These are phyloP conservation scores for Typhlichthys eigenmanni DNA, from an alignment of 2,797 vertebrate species.

Conservation along the genomic window DNA sequence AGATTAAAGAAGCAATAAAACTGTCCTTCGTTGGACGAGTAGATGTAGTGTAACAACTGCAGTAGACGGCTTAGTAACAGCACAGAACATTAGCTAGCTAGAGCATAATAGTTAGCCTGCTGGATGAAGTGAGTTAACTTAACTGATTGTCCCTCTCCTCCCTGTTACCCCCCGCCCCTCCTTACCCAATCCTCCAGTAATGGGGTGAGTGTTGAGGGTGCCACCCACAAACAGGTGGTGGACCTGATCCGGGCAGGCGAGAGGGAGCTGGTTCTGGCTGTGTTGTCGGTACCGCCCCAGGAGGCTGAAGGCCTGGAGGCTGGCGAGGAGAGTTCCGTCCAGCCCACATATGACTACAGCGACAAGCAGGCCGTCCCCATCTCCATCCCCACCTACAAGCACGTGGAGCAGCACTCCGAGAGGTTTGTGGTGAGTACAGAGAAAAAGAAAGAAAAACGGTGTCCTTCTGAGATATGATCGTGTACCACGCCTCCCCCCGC, in stretches of 20 bases:
- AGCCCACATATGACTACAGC: constrained; percentile 92
- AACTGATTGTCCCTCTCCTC: not conserved
- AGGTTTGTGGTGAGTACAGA: constrained; percentile 91
- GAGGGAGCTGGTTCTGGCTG: constrained; percentile 92
- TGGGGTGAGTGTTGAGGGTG: constrained; percentile 93
- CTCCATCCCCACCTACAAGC: constrained; percentile 95
- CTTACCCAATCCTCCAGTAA: constrained; percentile 74
- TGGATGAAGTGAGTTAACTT: no score
- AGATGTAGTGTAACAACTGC: no score
- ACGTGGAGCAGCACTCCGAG: constrained; percentile 94
- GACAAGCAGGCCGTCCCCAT: constrained; percentile 97
- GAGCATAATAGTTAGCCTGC: no score
- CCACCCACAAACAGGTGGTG: constrained; percentile 98
- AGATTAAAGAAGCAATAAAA: no score
- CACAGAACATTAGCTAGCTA: no score
- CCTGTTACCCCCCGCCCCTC: not conserved
- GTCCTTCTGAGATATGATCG: no score
- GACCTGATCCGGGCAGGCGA: constrained; percentile 96
- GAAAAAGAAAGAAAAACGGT: not conserved
- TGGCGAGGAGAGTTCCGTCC: constrained; percentile 84
- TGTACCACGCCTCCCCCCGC: not conserved
- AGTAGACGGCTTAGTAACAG: no score
- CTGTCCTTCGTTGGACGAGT: no score
- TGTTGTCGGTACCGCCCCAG: constrained; percentile 90
- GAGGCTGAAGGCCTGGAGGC: constrained; percentile 91